Conservation (phyloP, 2,888 invertebrate species). For the Ochropleura plecta region DNA sequence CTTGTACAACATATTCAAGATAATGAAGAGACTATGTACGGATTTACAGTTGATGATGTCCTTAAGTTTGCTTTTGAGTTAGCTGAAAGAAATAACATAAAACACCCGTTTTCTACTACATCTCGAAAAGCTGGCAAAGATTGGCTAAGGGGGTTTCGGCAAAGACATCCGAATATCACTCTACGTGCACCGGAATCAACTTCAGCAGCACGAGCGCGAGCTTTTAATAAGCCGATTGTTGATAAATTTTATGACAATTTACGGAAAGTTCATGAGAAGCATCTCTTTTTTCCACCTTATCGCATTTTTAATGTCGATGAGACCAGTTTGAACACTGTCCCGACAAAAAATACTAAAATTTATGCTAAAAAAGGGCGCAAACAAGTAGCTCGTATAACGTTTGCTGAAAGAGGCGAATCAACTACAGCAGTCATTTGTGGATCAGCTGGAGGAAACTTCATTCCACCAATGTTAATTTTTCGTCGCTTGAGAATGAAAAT, state of each 20-base stretch:
- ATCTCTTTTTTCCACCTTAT: neutral
- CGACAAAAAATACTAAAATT: neutral
- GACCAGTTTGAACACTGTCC: neutral
- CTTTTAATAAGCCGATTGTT: neutral
- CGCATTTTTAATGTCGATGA: neutral
- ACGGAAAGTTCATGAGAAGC: neutral
- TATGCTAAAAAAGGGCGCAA: neutral
- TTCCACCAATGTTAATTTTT: neutral
- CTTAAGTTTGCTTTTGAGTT: neutral
- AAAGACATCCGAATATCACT: neutral
- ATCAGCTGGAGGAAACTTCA: slow-evolving; percentile 1
- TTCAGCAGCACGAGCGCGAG: neutral
- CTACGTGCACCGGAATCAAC: neutral
- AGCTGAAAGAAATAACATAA: neutral
- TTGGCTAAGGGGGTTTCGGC: neutral
- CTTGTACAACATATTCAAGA: neutral
- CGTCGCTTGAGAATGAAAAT: neutral
- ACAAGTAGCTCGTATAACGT: neutral
- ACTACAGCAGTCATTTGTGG: slow-evolving; percentile 1
- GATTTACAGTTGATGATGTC: neutral
- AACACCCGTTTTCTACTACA: too few relatives aligned
- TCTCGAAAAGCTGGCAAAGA: neutral
- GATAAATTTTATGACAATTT: neutral
- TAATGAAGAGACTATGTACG: neutral
- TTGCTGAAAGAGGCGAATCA: neutral